Percentiles rank a stretch among this genome's conserved stretches.
Conservation (phyloP, 1,140 invertebrate species). For the Phenacoccus solenopsis region DNA sequence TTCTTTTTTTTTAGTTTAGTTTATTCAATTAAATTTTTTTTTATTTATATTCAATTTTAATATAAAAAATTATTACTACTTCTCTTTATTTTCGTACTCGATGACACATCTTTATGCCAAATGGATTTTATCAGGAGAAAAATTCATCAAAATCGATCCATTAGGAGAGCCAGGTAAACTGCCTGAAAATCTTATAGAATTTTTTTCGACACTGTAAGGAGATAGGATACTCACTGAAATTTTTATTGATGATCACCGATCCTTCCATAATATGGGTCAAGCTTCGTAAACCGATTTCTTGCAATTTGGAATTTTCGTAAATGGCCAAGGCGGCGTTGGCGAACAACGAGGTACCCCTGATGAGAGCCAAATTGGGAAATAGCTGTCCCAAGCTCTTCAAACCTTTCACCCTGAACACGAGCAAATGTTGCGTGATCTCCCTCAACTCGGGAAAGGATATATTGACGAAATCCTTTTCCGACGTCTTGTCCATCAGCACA, state of each 20-base stretch:
- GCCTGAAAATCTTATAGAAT: too few relatives aligned
- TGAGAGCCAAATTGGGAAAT: slow-evolving; percentile 88
- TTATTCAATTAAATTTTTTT: too few relatives aligned
- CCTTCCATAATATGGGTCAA: slow-evolving; percentile 69
- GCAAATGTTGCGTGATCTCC: slow-evolving; percentile 50
- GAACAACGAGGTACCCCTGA: slow-evolving; percentile 70
- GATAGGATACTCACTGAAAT: slow-evolving; percentile 43
- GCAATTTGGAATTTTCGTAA: slow-evolving; percentile 52
- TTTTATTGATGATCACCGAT: slow-evolving; percentile 72
- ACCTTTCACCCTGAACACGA: slow-evolving; percentile 59
- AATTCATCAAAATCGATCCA: too few relatives aligned
- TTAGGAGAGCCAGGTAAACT: too few relatives aligned
- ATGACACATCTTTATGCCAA: too few relatives aligned
- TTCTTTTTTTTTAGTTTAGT: too few relatives aligned
- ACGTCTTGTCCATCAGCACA: slow-evolving; percentile 42
- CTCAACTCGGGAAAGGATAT: slow-evolving; percentile 37
- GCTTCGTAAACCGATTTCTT: slow-evolving; percentile 67
- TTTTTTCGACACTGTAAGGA: too few relatives aligned
- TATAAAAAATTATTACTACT: too few relatives aligned
- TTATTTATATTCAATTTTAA: too few relatives aligned
- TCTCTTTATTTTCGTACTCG: too few relatives aligned
- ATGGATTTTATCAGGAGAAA: too few relatives aligned
- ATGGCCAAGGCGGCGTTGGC: slow-evolving; percentile 74
- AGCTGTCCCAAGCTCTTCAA: slow-evolving; percentile 61
- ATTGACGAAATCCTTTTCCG: slow-evolving; percentile 32